Evolutionary conservation across 35 echinoderm and acorn worm genomes (phyloP).

Genomic region (Amphiura filiformis): DNA sequence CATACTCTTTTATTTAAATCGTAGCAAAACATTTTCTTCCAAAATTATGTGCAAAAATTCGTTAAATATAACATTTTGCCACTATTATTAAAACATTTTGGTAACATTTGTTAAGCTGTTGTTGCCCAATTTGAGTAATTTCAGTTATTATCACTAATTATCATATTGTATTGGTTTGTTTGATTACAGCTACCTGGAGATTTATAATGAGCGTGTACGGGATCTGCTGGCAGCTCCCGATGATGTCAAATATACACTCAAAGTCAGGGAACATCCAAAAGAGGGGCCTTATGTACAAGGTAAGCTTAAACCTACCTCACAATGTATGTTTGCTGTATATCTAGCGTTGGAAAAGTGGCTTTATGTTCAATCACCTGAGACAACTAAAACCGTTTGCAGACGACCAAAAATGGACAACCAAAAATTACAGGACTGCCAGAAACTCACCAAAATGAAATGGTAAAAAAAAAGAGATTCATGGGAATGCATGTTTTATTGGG

Average conservation of each 20-base stretch:
- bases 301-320: conserved; percentile 20
- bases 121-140: neutral
- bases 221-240: conserved; percentile 71
- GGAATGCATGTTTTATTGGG: no score
- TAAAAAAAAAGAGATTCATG: no score
- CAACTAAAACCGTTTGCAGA: no score
- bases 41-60: neutral
- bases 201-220: conserved; percentile 98
- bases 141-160: neutral
- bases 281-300: conserved; percentile 99
- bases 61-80: neutral
- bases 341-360: neutral
- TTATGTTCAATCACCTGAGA: no score
- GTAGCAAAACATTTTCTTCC: neutral
- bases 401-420: no score
- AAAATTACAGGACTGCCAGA: no score
- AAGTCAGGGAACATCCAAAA: conserved; percentile 92
- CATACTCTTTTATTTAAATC: neutral
- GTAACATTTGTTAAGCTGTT: neutral
- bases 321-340: neutral
- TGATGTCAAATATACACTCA: conserved; percentile 68
- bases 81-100: neutral
- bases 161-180: neutral
- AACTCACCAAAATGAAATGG: no score
- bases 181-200: conserved; percentile 72